Base-by-base conservation (phyloP, 2,888 invertebrate genomes). In the Acrobasis suavella region DNA sequence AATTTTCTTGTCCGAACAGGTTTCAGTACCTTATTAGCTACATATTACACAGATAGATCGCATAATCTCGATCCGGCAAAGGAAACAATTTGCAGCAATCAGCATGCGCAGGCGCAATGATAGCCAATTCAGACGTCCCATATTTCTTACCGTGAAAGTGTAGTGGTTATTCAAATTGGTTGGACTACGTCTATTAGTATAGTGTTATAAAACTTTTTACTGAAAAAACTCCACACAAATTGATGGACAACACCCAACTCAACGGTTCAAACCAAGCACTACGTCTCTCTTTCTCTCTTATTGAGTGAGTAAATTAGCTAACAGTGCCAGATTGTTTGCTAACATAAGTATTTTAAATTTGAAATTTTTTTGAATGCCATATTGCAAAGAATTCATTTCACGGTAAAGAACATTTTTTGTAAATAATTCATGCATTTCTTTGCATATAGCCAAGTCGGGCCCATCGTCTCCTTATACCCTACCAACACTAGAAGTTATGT, bases 61-160 rank as follows among this genome's bases (percentile, higher is more conserved):
- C 14, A 37, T 52, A 52, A 55, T 55, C 55, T 55, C 16, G 39
- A 55, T 55, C 55, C 39, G 15, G 38, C 9, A 55, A 39, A 55
- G 55, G 39, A 55, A 55, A 55, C 55, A 55, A 55, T 55, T 55
- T 55, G 55, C 55, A 55, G 37, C 55, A 55, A 55, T 55, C 39
- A 39, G 55, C 39, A 55, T 55, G 55, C 16, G 55, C 39, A 55
- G 15, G 55, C 16, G 55, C 55, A 55, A 37, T 55, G 55, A 55
- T 55, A 55, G 39, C 55, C 38, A 39, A 16, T 55, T 55, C 10
- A 55, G 39, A 55, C 39, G 55, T 16, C 55, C 39, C 15, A 55
- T 39, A 55, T 55, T 55, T 55, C 55, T 55, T 12, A 39, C 15
- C 16, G 52, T 37, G 39, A 39, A 39, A 39, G 39, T 39, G 55